These are phyloP conservation scores for Pollenia griseotomentosa DNA, from an alignment of 2,888 invertebrate species.

Conservation along the genomic window DNA sequence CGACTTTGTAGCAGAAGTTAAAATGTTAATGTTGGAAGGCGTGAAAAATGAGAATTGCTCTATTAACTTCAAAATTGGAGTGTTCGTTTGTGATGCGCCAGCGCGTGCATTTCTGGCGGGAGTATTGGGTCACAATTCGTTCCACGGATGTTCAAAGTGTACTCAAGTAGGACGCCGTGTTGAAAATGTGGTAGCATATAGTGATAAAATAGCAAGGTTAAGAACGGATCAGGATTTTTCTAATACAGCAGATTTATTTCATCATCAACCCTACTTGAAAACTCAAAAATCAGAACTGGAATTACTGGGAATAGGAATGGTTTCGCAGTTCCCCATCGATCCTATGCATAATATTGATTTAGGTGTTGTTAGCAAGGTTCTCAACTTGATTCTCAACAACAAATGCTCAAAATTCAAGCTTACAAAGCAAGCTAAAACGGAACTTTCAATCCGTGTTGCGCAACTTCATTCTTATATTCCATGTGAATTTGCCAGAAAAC, in stretches of 20 bases:
- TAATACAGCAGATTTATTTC: slow-evolving; percentile 24
- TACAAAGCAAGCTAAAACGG: slow-evolving; percentile 28
- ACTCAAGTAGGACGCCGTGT: slow-evolving; percentile 12
- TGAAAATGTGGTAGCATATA: slow-evolving; percentile 17
- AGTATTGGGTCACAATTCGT: not conserved
- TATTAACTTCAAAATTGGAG: slow-evolving; percentile 3
- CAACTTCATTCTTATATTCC: slow-evolving; percentile 27
- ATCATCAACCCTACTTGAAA: slow-evolving; percentile 10
- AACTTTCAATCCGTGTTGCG: slow-evolving; percentile 31
- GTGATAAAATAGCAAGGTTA: slow-evolving; percentile 19
- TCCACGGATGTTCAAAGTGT: slow-evolving; percentile 18
- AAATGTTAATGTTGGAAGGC: no score
- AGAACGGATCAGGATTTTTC: slow-evolving; percentile 30
- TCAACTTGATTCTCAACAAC: slow-evolving; percentile 36
- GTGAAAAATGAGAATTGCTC: not conserved
- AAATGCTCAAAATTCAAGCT: slow-evolving; percentile 29
- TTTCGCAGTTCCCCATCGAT: slow-evolving; percentile 36
- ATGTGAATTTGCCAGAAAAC: slow-evolving; percentile 37
- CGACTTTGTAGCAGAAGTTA: not conserved
- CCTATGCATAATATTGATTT: slow-evolving; percentile 36
- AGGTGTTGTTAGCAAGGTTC: slow-evolving; percentile 40
- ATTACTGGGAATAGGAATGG: slow-evolving; percentile 4
- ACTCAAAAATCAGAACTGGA: slow-evolving; percentile 16
- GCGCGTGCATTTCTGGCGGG: not conserved
- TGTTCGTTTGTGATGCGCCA: slow-evolving; percentile 6